Conservation (phyloP, 64 coral and sea anemone species). For the Montipora efflorescens region DNA sequence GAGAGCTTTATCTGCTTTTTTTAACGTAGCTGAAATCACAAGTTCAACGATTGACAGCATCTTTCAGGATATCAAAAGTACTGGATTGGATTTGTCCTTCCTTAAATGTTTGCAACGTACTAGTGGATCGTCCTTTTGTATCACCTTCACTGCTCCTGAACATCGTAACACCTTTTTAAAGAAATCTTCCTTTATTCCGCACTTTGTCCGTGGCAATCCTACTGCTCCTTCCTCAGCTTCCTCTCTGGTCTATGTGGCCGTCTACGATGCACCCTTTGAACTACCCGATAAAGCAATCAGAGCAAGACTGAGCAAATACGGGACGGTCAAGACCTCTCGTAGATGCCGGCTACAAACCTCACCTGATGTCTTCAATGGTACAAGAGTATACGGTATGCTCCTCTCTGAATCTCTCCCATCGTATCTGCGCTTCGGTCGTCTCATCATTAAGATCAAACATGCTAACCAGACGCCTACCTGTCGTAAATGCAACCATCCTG, state of each 20-base stretch:
- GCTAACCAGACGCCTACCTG: not conserved
- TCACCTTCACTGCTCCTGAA: too few species aligned
- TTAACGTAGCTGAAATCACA: too few species aligned
- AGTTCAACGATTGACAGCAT: too few species aligned
- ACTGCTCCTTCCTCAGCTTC: too few species aligned
- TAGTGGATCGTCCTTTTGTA: too few species aligned
- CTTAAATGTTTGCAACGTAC: too few species aligned
- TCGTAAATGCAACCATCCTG: not conserved
- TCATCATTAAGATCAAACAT: not conserved
- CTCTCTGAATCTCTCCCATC: not conserved
- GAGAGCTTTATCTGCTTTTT: too few species aligned
- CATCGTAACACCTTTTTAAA: too few species aligned
- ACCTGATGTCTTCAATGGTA: not conserved
- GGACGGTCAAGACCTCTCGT: not conserved
- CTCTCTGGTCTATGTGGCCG: not conserved
- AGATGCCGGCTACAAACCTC: not conserved
- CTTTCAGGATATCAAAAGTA: too few species aligned
- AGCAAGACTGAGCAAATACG: not conserved
- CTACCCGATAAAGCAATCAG: not conserved
- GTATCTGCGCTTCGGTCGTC: not conserved
- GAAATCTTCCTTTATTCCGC: too few species aligned
- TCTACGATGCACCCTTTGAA: not conserved
- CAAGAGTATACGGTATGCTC: not conserved
- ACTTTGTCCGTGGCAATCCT: too few species aligned
- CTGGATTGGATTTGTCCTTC: too few species aligned